phyloP scores from a whole-genome alignment of 2,113 vertebrate genomes.

The Lagenorhynchus albirostris region DNA sequence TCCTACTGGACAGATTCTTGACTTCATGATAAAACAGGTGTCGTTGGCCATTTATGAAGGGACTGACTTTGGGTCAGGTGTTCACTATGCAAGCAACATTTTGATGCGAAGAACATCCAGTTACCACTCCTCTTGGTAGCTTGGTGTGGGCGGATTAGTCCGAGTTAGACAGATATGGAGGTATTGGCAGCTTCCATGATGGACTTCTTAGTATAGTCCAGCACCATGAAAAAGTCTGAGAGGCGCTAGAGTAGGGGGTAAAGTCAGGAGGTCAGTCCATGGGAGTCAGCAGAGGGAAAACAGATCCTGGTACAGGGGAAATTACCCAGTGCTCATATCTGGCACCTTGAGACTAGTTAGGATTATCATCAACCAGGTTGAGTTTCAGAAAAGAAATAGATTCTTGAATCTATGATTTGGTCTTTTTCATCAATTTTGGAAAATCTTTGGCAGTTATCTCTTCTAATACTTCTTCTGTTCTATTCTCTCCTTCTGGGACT shows the following conservation, averaged over 20 bases:
- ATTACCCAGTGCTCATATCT: not conserved
- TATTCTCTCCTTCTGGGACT: not conserved
- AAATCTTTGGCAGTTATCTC: not conserved
- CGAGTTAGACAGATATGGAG: not conserved
- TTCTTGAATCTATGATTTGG: not conserved
- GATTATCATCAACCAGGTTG: not conserved
- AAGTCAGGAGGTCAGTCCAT: not conserved
- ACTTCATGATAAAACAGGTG: not conserved
- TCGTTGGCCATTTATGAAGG: not conserved
- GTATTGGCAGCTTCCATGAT: no score
- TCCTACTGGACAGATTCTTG: not conserved
- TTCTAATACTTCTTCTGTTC: conserved; percentile 1
- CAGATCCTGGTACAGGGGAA: not conserved
- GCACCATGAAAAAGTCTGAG: not conserved
- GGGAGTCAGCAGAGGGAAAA: not conserved
- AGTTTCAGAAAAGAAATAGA: not conserved
- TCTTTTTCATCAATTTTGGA: not conserved
- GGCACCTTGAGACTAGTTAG: not conserved
- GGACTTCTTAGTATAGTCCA: not conserved
- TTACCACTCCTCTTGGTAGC: not conserved
- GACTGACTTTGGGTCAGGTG: not conserved
- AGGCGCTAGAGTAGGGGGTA: not conserved
- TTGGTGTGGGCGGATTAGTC: not conserved
- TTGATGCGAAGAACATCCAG: not conserved
- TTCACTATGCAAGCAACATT: not conserved